phyloP scores from a whole-genome alignment of 2,797 vertebrate genomes.

The Danio albolineatus region DNA sequence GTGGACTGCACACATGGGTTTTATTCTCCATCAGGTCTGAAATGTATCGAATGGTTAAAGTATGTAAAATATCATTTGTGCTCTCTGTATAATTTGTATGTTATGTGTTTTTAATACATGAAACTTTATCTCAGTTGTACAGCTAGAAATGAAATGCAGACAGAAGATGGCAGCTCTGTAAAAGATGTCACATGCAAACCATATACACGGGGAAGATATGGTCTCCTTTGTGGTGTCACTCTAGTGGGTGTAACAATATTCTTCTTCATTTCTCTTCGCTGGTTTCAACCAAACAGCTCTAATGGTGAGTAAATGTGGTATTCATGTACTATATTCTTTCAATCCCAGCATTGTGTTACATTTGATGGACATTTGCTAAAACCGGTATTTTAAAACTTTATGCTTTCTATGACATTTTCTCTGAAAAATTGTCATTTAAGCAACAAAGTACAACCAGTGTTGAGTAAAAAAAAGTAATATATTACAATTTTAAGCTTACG shows the following conservation, averaged over 20 bases:
- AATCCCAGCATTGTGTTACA: too few species aligned
- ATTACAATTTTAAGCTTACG: too few species aligned
- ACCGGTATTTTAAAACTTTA: too few species aligned
- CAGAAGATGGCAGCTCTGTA: conserved; percentile 18
- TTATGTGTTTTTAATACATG: background rate
- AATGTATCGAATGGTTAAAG: conserved; percentile 61
- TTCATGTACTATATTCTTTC: too few species aligned
- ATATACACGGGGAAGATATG: background rate
- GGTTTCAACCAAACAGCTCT: too few species aligned
- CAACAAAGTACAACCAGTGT: too few species aligned
- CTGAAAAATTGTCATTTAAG: too few species aligned
- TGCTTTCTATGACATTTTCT: too few species aligned
- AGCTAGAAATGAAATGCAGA: background rate
- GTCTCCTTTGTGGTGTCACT: background rate
- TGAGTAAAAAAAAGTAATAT: too few species aligned
- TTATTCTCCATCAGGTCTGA: conserved; percentile 60
- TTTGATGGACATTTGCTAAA: too few species aligned
- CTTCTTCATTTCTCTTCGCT: too few species aligned
- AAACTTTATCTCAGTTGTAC: background rate
- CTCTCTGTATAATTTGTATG: background rate
- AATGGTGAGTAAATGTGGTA: too few species aligned
- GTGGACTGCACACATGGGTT: conserved; percentile 51
- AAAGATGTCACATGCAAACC: conserved; percentile 29
- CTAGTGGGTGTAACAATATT: background rate
- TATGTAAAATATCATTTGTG: conserved; percentile 37